Evolutionary conservation across 2,888 invertebrate species (phyloP).

Genomic region (Amiota mariae): DNA sequence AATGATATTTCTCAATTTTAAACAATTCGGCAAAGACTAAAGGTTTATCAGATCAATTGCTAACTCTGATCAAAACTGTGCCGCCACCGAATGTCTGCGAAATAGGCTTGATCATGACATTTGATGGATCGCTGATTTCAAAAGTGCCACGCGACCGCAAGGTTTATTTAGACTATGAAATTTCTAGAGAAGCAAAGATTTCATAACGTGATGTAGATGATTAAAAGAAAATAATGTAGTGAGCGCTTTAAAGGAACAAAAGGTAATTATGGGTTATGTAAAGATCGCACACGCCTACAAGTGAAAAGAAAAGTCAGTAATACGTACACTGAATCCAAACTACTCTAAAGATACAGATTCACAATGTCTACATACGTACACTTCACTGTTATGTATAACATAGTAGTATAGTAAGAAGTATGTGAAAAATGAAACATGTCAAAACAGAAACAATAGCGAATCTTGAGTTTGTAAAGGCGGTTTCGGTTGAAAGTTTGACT

Average conservation of each 20-base stretch:
- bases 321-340: constrained; percentile 41
- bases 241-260: constrained; percentile 18
- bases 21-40: constrained; percentile 53
- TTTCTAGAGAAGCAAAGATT: constrained; percentile 55
- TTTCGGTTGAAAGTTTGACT: constrained; percentile 54
- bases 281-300: constrained; percentile 65
- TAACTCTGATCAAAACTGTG: neutral
- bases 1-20: constrained; percentile 68
- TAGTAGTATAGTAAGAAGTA: constrained; percentile 26
- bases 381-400: too few relatives aligned
- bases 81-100: constrained; percentile 8
- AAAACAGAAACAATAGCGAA: constrained; percentile 69
- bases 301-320: constrained; percentile 38
- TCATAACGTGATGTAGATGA: neutral
- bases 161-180: constrained; percentile 45
- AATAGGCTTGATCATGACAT: constrained; percentile 12
- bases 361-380: too few relatives aligned
- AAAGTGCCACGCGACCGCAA: constrained; percentile 72
- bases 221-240: neutral
- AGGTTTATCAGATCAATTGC: constrained; percentile 15
- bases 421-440: constrained; percentile 63
- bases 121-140: constrained; percentile 60
- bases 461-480: constrained; percentile 44
- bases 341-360: neutral
- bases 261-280: constrained; percentile 64